Evolutionary conservation across 1,140 invertebrate genomes (phyloP).

Genomic region (Cotesia typhae): DNA sequence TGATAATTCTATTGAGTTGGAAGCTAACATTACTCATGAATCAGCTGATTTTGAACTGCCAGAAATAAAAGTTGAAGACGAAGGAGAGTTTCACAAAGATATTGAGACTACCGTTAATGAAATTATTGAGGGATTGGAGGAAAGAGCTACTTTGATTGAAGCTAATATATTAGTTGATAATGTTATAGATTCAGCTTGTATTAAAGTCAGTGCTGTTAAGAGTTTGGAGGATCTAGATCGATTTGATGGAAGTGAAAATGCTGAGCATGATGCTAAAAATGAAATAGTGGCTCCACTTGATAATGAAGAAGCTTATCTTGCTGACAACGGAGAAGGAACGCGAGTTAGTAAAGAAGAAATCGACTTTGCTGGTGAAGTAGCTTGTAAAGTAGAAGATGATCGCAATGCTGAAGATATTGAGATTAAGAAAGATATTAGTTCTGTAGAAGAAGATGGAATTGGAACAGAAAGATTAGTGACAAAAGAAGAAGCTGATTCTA

Average conservation of each 20-base stretch:
- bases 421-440: too few relatives aligned
- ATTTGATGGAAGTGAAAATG: slow-evolving; percentile 16
- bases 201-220: background rate
- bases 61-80: slow-evolving; percentile 46
- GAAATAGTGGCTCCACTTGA: slow-evolving; percentile 39
- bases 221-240: slow-evolving; percentile 38
- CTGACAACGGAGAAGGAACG: too few relatives aligned
- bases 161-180: slow-evolving; percentile 51
- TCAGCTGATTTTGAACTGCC: slow-evolving; percentile 46
- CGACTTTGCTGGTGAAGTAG: too few relatives aligned
- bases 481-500: background rate
- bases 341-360: too few relatives aligned
- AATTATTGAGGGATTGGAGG: slow-evolving; percentile 53
- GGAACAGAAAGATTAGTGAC: background rate
- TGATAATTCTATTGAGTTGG: slow-evolving; percentile 37
- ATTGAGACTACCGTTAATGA: slow-evolving; percentile 57
- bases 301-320: slow-evolving; percentile 39
- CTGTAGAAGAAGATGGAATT: background rate
- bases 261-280: slow-evolving; percentile 7
- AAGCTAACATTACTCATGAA: slow-evolving; percentile 13
- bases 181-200: slow-evolving; percentile 40
- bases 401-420: too few relatives aligned
- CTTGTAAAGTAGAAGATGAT: too few relatives aligned
- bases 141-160: slow-evolving; percentile 42
- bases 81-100: slow-evolving; percentile 50